A percentile compares a stretch with the other conserved stretches of the same genome.
Evolutionary conservation across 1,140 invertebrate species (phyloP).

Genomic region (Spodoptera frugiperda): DNA sequence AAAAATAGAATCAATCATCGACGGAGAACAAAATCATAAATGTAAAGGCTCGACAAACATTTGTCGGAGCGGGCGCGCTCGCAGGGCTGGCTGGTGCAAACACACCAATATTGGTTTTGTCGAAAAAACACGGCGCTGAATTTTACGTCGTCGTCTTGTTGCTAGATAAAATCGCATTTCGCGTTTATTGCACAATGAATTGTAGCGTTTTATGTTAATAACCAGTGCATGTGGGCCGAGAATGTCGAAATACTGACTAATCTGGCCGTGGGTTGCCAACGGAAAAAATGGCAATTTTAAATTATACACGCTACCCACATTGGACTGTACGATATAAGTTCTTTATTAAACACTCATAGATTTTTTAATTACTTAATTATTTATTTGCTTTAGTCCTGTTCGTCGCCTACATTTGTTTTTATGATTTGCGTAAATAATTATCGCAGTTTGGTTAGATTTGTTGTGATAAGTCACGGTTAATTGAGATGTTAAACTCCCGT

Average conservation of each 20-base stretch:
- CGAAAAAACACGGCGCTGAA: constrained; percentile 59
- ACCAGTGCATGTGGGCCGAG: constrained; percentile 68
- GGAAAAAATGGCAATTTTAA: constrained; percentile 84
- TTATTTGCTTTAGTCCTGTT: constrained; percentile 50
- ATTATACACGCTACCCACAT: constrained; percentile 83
- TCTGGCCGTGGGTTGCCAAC: constrained; percentile 74
- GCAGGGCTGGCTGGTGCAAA: constrained; percentile 38
- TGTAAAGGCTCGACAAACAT: constrained; percentile 39
- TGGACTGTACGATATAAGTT: constrained; percentile 61
- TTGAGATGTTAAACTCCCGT: constrained; percentile 58
- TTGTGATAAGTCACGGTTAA: constrained; percentile 61
- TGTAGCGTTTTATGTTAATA: constrained; percentile 84
- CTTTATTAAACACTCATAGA: constrained; percentile 71
- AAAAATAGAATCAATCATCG: constrained; percentile 24
- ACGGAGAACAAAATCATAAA: constrained; percentile 35
- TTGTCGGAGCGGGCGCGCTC: constrained; percentile 8
- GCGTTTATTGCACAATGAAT: constrained; percentile 82
- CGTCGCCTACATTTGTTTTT: constrained; percentile 30
- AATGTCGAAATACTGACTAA: constrained; percentile 85
- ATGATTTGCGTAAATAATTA: constrained; percentile 29
- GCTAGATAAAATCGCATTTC: constrained; percentile 82
- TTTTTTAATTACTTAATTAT: constrained; percentile 81
- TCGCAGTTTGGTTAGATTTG: constrained; percentile 50
- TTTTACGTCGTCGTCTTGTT: constrained; percentile 63
- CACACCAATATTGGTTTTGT: constrained; percentile 53